Conservation (phyloP, 1,140 invertebrate species). For the Hylaeus volcanicus region DNA sequence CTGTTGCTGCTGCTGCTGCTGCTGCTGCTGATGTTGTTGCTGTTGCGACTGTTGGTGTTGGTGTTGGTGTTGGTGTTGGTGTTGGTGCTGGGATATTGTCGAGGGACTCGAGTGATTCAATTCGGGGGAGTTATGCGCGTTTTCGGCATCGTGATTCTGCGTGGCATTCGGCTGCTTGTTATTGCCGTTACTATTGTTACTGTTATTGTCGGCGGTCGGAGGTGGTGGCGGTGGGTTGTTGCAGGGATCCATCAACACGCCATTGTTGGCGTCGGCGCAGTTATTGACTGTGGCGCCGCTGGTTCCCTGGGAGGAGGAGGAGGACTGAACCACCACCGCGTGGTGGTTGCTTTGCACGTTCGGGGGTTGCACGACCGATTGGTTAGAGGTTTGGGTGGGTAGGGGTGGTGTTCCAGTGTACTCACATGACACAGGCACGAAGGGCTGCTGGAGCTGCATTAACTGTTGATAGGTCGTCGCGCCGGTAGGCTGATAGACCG, state of each 20-base stretch:
- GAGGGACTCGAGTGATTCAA: conserved; percentile 76
- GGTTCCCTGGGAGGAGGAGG: conserved; percentile 67
- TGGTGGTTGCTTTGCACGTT: conserved; percentile 75
- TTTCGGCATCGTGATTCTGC: conserved; percentile 76
- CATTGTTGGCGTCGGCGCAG: conserved; percentile 75
- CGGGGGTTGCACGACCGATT: conserved; percentile 73
- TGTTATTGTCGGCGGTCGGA: conserved; percentile 74
- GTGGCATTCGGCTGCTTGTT: conserved; percentile 70
- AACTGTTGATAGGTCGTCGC: conserved; percentile 96
- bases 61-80: conserved; percentile 51
- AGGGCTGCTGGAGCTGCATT: conserved; percentile 96
- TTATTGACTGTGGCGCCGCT: conserved; percentile 64
- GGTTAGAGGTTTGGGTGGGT: conserved; percentile 81
- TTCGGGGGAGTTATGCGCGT: conserved; percentile 78
- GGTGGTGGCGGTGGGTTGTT: conserved; percentile 80
- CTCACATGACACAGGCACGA: conserved; percentile 96
- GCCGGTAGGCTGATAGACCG: conserved; percentile 93
- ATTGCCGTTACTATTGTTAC: conserved; percentile 60
- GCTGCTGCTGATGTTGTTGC: conserved; percentile 59
- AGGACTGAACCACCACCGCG: conserved; percentile 65
- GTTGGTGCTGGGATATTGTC: conserved; percentile 66
- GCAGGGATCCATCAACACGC: conserved; percentile 81
- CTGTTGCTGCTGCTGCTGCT: conserved; percentile 48
- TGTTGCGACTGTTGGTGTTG: conserved; percentile 35
- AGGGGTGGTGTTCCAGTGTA: conserved; percentile 87